A percentile compares a stretch with the other conserved stretches of the same genome.
Evolutionary conservation across 2,113 vertebrate species (phyloP).

Genomic region (Myanophis thanlyinensis): DNA sequence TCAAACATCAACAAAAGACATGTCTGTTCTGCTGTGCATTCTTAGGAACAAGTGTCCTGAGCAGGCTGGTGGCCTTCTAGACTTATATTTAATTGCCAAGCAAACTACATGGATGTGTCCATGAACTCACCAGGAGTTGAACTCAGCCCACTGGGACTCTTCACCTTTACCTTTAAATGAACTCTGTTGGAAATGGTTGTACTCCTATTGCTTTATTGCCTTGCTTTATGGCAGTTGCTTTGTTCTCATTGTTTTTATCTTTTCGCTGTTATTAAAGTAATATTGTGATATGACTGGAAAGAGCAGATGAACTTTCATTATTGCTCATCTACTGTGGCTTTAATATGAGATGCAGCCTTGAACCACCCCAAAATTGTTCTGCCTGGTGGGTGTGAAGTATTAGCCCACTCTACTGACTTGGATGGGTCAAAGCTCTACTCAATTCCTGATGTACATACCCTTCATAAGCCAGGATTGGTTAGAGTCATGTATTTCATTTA

Average conservation of each 20-base stretch:
- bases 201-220: background rate
- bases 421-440: background rate
- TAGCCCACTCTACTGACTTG: background rate
- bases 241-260: background rate
- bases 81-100: background rate
- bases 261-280: background rate
- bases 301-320: background rate
- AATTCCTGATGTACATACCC: background rate
- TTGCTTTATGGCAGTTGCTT: background rate
- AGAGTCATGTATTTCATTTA: background rate
- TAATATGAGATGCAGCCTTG: background rate
- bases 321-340: background rate
- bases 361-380: background rate
- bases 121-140: background rate
- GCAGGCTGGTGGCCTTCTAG: background rate
- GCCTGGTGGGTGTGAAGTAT: background rate
- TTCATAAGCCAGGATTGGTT: background rate
- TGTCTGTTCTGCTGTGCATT: background rate
- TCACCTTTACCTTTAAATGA: background rate
- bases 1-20: background rate
- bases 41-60: background rate
- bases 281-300: background rate
- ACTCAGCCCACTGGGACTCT: background rate
- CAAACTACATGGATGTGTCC: background rate
- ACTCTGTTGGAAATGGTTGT: background rate